Evolutionary conservation across 2,113 vertebrate species (phyloP), one percentile per base, ranked within the genome.

Genomic region (Plotosus lineatus): DNA sequence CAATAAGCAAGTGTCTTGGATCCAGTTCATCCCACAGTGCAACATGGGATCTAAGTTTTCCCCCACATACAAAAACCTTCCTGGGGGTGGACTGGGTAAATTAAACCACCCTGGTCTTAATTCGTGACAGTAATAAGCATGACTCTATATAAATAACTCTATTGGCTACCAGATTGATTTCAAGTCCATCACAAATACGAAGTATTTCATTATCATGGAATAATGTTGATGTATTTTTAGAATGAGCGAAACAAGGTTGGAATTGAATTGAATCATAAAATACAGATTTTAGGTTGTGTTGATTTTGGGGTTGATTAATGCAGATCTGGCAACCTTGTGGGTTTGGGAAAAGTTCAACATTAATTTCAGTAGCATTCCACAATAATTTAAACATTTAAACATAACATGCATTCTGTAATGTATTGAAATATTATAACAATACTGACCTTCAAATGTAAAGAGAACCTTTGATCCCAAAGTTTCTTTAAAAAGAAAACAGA

Each of bases 351-450:
- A 68, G 38, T 69, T 71, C 61, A 46, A 4, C 8, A 63, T 51
- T 21, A 68, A 66, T 69, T 71, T 19, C 56, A 78, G 23, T 28
- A 66, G 12, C 56, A 42, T 33, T 44, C 56, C 38, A 60, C 46
- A 40, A 71, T 50, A 44, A 44, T 42, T 69, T 46, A 44, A 58
- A 71, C 19, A 36, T 78, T 19, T n/a, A 36, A 23, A 38, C 38
- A 23, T n/a, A n/a, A n/a, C n/a, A n/a, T n/a, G n/a, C n/a, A n/a
- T n/a, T n/a, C n/a, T n/a, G n/a, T n/a, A n/a, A n/a, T n/a, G n/a
- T n/a, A n/a, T n/a, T n/a, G n/a, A n/a, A n/a, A n/a, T n/a, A n/a
- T 33, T 21, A 38, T 38, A 38, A 38, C 5, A 58, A 12, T 28
- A 26, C n/a, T 26, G 3, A 11, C n/a, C 55, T 11, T 60, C 4